These are phyloP conservation scores for Orthonychiurus folsomi DNA, from an alignment of 2,888 invertebrate genomes.

Conservation along the genomic window DNA sequence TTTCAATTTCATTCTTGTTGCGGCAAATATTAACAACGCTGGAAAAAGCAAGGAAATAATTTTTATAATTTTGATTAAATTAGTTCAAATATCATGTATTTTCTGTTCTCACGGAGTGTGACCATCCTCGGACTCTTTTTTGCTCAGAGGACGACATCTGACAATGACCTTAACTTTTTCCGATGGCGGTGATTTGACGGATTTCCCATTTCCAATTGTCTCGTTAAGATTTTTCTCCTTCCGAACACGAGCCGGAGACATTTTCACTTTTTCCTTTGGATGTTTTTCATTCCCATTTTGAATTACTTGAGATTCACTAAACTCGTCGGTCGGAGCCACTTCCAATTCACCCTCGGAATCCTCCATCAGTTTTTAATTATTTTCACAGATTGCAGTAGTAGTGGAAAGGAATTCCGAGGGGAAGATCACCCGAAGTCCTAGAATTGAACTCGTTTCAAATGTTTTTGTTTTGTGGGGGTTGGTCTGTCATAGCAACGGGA, in stretches of 20 bases:
- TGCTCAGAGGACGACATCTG: slow-evolving; percentile 87
- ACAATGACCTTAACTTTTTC: slow-evolving; percentile 96
- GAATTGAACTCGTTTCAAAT: too few species aligned
- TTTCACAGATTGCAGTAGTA: too few species aligned
- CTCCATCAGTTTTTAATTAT: too few species aligned
- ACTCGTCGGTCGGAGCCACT: not conserved
- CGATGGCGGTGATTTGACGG: slow-evolving; percentile 20
- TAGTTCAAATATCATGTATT: not conserved
- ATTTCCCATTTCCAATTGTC: not conserved
- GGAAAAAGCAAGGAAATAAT: slow-evolving; percentile 32
- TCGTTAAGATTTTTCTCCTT: not conserved
- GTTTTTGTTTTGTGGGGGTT: too few species aligned
- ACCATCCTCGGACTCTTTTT: slow-evolving; percentile 68
- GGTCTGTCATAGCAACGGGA: too few species aligned
- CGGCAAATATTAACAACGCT: slow-evolving; percentile 73
- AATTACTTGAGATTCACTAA: not conserved
- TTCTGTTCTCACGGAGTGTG: slow-evolving; percentile 49
- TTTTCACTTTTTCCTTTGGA: not conserved
- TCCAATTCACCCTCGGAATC: too few species aligned
- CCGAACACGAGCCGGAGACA: too few species aligned
- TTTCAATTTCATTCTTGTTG: slow-evolving; percentile 79
- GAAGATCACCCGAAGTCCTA: too few species aligned
- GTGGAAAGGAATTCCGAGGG: too few species aligned
- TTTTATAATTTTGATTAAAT: not conserved
- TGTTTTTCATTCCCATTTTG: not conserved